A percentile compares a stretch with the other conserved stretches of the same genome.
Evolutionary conservation across 1,140 invertebrate species (phyloP).

Genomic region (Thereuonema tuberculata): DNA sequence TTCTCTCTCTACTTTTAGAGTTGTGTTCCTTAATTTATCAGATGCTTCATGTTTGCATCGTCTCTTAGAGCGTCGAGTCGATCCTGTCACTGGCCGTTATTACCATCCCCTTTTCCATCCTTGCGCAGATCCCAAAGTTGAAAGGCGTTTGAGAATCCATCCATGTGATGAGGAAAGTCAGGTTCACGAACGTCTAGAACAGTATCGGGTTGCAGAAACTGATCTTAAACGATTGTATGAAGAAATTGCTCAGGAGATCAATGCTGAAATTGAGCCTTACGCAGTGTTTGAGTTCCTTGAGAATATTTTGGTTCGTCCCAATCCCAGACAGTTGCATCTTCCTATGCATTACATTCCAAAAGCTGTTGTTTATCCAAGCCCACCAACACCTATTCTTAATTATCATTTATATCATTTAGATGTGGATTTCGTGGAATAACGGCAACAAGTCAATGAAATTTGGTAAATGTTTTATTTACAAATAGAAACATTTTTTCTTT

Average conservation of each 20-base stretch:
- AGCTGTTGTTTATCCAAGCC: neutral
- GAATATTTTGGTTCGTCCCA: neutral
- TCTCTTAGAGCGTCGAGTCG: neutral
- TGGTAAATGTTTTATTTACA: no score
- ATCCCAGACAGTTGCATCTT: neutral
- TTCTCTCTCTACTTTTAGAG: neutral
- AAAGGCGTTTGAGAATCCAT: neutral
- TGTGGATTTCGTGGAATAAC: conserved; percentile 2
- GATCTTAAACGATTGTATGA: neutral
- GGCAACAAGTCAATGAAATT: no score
- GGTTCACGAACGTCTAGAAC: neutral
- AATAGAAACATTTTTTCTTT: no score
- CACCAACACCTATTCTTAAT: neutral
- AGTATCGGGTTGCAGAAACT: neutral
- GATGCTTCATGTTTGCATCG: neutral
- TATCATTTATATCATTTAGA: neutral
- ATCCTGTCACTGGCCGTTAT: neutral
- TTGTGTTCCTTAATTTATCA: neutral
- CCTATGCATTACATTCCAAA: neutral
- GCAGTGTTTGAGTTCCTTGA: neutral
- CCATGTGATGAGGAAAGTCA: neutral
- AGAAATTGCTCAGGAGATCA: neutral
- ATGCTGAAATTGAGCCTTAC: neutral
- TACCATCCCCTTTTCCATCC: neutral
- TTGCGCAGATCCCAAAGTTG: neutral